A percentile compares a stretch with the other conserved stretches of the same genome.
phyloP scores from a whole-genome alignment of 35 echinoderm and acorn worm genomes.

The Heliocidaris erythrogramma region DNA sequence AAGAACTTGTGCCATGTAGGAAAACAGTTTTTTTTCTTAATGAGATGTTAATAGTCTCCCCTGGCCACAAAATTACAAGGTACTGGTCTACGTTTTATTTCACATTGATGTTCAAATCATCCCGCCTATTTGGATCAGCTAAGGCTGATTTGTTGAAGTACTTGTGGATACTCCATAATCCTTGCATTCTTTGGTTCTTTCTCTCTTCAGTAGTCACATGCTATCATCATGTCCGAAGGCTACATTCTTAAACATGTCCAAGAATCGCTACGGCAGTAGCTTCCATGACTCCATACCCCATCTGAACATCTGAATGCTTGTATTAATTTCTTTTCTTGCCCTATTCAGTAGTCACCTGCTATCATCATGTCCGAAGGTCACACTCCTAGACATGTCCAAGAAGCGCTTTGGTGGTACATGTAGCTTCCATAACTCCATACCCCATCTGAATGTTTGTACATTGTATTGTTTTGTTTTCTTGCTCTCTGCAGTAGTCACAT shows the following conservation, averaged over 20 bases:
- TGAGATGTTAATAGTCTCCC: too few relatives aligned
- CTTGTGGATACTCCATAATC: too few relatives aligned
- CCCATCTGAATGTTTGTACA: neutral
- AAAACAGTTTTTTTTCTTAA: too few relatives aligned
- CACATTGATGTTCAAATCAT: too few relatives aligned
- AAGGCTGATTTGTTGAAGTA: too few relatives aligned
- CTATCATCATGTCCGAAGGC: constrained; percentile 52
- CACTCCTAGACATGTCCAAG: constrained; percentile 94
- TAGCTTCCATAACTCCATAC: constrained; percentile 93
- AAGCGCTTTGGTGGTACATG: constrained; percentile 81
- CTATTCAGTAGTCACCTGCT: constrained; percentile 35
- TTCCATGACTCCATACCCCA: constrained; percentile 92
- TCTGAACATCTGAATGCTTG: neutral
- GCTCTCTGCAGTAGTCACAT: neutral
- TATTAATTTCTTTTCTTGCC: neutral
- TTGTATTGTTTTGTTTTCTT: too few relatives aligned
- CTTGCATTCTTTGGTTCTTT: neutral
- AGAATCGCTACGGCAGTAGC: constrained; percentile 83
- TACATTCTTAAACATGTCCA: constrained; percentile 91
- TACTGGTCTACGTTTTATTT: too few relatives aligned
- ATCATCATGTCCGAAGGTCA: constrained; percentile 49
- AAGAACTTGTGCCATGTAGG: too few relatives aligned
- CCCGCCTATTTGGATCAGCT: too few relatives aligned
- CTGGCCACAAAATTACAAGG: too few relatives aligned
- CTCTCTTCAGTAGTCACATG: constrained; percentile 25